Evolutionary conservation across 2,797 vertebrate species (phyloP).

Genomic region (Lepus townsendii): DNA sequence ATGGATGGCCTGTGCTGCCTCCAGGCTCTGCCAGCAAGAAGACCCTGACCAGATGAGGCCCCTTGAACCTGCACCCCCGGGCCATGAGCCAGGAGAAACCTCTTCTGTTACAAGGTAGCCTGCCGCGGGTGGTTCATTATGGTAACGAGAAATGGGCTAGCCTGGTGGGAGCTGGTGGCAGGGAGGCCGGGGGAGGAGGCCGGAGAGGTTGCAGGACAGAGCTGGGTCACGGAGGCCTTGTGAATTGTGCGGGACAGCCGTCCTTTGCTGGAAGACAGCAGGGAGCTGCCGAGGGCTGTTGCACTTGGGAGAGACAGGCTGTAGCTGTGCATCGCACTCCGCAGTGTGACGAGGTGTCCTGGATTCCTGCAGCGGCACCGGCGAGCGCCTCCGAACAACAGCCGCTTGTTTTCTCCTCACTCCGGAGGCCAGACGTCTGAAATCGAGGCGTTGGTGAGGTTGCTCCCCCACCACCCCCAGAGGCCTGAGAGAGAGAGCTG

Average conservation of each 20-base stretch:
- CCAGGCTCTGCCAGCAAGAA: too few species aligned
- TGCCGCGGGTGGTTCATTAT: too few species aligned
- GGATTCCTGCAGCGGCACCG: neutral
- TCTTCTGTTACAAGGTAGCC: too few species aligned
- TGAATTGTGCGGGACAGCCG: neutral
- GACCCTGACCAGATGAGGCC: too few species aligned
- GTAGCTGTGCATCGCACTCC: too few species aligned
- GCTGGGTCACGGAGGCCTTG: accelerated
- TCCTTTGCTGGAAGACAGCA: neutral
- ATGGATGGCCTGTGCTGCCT: too few species aligned
- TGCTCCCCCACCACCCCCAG: neutral
- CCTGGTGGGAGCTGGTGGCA: too few species aligned
- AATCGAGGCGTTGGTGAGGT: neutral
- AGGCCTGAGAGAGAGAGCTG: neutral
- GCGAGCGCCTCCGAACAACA: neutral
- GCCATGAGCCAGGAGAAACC: too few species aligned
- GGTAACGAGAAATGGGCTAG: too few species aligned
- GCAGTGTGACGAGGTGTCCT: neutral
- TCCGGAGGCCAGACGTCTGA: neutral
- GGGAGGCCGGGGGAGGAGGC: neutral
- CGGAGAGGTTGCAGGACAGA: neutral
- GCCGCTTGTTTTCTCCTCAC: neutral
- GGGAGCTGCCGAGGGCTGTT: neutral
- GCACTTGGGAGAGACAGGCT: neutral
- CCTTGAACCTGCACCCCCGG: too few species aligned